These are phyloP conservation scores for Pseudomyrmex gracilis DNA, from an alignment of 1,140 invertebrate species.

Conservation along the genomic window DNA sequence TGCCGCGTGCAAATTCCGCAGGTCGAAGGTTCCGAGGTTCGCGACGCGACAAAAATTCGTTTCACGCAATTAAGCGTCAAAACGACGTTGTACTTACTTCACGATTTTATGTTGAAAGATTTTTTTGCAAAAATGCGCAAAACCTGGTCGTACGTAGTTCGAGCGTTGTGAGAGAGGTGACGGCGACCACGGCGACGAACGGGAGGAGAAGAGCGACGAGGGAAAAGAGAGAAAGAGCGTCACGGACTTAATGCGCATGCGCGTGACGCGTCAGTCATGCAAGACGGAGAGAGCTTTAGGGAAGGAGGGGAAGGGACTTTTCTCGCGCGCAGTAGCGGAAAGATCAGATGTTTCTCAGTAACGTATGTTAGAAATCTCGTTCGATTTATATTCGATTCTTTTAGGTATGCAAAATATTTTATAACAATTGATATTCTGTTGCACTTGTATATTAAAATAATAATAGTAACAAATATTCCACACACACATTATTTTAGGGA, in stretches of 20 bases:
- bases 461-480: too few species aligned
- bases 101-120: constrained; percentile 68
- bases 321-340: too few species aligned
- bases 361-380: too few species aligned
- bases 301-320: too few species aligned
- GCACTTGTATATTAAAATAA: too few species aligned
- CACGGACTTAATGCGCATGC: constrained; percentile 31
- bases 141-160: constrained; percentile 63
- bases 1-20: too few species aligned
- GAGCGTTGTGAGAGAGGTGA: constrained; percentile 60
- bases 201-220: background rate
- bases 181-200: constrained; percentile 9
- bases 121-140: constrained; percentile 65
- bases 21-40: background rate
- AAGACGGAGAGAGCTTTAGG: too few species aligned
- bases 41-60: background rate
- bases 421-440: too few species aligned
- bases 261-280: background rate
- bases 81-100: constrained; percentile 72
- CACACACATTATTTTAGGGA: too few species aligned
- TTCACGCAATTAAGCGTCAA: background rate
- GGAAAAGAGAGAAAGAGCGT: constrained; percentile 30
- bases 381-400: too few species aligned
- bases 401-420: too few species aligned
- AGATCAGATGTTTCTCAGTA: too few species aligned